Conservation (phyloP, 1,140 invertebrate species). For the Coenobita brevimanus region DNA sequence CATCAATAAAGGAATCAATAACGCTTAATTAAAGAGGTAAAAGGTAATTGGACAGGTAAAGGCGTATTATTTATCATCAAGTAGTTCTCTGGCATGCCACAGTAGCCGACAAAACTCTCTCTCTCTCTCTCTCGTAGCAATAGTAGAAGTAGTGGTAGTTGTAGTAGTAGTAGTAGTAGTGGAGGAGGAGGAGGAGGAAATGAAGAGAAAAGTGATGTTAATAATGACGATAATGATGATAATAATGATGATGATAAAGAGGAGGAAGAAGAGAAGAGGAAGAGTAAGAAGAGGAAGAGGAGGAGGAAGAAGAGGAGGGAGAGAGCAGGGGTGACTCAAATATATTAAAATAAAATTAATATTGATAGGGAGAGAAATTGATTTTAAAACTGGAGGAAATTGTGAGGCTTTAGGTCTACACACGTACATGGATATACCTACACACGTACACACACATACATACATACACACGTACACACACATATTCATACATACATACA, state of each 20-base stretch:
- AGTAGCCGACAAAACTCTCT: neutral
- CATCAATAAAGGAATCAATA: neutral
- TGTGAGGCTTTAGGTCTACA: too few species aligned
- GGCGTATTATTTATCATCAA: too few species aligned
- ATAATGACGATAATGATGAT: neutral
- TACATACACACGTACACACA: too few species aligned
- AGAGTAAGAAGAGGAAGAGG: neutral
- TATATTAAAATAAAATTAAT: neutral
- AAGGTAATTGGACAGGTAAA: too few species aligned
- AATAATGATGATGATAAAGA: neutral
- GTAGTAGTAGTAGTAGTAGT: neutral
- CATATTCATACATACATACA: too few species aligned
- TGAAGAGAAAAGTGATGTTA: neutral
- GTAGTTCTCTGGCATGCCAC: too few species aligned
- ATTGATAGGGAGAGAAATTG: neutral
- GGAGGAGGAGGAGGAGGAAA: neutral
- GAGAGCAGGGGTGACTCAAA: neutral
- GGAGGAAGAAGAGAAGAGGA: neutral
- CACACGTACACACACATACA: too few species aligned
- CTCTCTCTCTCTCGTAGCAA: neutral
- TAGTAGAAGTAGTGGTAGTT: neutral
- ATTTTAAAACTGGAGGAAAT: too few species aligned
- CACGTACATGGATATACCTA: too few species aligned
- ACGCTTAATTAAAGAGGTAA: too few species aligned
- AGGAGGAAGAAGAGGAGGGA: neutral